phyloP scores from a whole-genome alignment of 2,113 vertebrate genomes.

The Clarias gariepinus region DNA sequence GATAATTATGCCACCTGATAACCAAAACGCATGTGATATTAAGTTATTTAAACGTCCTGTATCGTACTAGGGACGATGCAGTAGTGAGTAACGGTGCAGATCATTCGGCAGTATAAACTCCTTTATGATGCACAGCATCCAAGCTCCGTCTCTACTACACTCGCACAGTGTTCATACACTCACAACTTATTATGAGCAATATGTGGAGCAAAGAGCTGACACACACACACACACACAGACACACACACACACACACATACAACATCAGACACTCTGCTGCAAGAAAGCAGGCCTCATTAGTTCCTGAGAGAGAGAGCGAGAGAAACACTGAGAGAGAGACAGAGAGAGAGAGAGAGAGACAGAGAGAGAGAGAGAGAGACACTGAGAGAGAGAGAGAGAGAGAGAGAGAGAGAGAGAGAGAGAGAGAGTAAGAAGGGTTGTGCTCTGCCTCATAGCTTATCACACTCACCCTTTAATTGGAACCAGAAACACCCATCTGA shows the following conservation, averaged over 20 bases:
- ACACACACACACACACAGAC: slow-evolving; percentile 21
- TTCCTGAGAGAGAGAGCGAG: no score
- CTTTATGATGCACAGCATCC: not conserved
- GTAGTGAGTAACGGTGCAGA: not conserved
- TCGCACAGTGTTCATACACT: not conserved
- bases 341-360: no score
- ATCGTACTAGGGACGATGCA: not conserved
- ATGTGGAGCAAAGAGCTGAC: slow-evolving; percentile 7
- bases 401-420: not conserved
- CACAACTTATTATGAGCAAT: slow-evolving; percentile 26
- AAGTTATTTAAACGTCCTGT: not conserved
- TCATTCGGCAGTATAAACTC: not conserved
- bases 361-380: not conserved
- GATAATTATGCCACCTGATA: not conserved
- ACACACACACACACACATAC: slow-evolving; percentile 6
- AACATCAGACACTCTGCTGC: not conserved
- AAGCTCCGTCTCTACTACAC: not conserved
- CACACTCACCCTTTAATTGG: slow-evolving; percentile 50
- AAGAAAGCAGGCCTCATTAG: no score
- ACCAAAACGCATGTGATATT: not conserved
- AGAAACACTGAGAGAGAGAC: no score
- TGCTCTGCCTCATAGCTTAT: slow-evolving; percentile 43
- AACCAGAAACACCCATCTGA: slow-evolving; percentile 42
- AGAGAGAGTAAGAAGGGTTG: not conserved
- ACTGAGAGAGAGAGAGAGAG: not conserved